These are phyloP conservation scores for Pardosa pseudoannulata DNA, from an alignment of 2,888 invertebrate genomes.

Conservation along the genomic window DNA sequence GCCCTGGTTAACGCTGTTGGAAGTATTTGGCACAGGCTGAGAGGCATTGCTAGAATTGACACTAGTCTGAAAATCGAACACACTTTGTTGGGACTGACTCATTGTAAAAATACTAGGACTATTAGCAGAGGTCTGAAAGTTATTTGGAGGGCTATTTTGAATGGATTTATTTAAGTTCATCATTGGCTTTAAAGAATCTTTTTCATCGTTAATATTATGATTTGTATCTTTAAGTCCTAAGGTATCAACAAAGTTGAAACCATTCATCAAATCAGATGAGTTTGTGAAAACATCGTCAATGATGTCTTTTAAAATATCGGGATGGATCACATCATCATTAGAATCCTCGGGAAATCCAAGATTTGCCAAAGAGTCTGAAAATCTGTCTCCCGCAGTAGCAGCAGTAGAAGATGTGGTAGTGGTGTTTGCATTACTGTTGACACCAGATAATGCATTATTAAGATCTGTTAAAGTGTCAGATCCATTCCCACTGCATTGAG, in stretches of 20 bases:
- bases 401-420: conserved; percentile 78
- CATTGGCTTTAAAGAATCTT: conserved; percentile 60
- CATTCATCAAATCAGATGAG: conserved; percentile 88
- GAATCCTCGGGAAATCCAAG: conserved; percentile 82
- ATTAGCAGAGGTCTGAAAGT: conserved; percentile 38
- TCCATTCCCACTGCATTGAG: conserved; percentile 82
- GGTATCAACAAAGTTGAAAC: conserved; percentile 84
- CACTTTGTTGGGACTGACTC: conserved; percentile 44
- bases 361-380: conserved; percentile 69
- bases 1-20: conserved; percentile 11
- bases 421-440: conserved; percentile 82
- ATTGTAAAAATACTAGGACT: conserved; percentile 37
- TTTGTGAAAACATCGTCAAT: conserved; percentile 88
- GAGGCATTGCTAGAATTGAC: conserved; percentile 18
- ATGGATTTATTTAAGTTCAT: conserved; percentile 49
- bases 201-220: conserved; percentile 63
- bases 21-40: conserved; percentile 51
- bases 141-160: conserved; percentile 43
- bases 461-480: conserved; percentile 78
- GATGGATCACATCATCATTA: conserved; percentile 85
- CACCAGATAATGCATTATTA: conserved; percentile 21
- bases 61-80: conserved; percentile 54
- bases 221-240: conserved; percentile 72
- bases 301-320: conserved; percentile 89
- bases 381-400: conserved; percentile 54